Evolutionary conservation across 2,797 vertebrate genomes (phyloP).

Genomic region (Taeniopygia guttata): DNA sequence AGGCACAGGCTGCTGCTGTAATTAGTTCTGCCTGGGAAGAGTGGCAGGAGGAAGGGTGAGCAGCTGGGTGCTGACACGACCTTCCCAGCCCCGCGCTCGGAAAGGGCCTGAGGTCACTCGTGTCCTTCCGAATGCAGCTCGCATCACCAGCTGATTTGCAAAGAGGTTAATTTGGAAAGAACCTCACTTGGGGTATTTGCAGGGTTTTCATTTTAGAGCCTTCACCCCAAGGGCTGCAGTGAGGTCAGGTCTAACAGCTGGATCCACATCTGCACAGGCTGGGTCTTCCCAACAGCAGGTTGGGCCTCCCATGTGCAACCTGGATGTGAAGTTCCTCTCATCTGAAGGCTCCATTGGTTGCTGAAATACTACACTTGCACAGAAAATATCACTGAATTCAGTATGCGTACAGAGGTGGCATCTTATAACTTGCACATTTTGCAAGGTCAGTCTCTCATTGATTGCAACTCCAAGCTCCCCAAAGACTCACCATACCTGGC

Average conservation of each 20-base stretch:
- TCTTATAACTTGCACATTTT: background rate
- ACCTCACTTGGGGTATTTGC: background rate
- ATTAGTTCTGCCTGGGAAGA: constrained; percentile 19
- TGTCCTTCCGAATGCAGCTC: background rate
- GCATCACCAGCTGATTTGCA: background rate
- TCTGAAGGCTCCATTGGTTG: background rate
- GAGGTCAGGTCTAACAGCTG: background rate
- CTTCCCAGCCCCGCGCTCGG: accelerated
- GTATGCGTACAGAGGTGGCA: accelerated
- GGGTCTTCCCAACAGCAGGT: background rate
- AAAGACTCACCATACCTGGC: background rate
- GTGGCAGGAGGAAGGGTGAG: background rate
- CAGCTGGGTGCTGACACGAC: background rate
- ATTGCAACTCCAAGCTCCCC: background rate
- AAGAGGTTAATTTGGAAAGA: background rate
- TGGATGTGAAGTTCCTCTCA: background rate
- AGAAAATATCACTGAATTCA: background rate
- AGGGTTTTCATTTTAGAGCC: background rate
- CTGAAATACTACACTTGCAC: background rate
- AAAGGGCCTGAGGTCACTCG: background rate
- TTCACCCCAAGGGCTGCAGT: background rate
- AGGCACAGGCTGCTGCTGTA: background rate
- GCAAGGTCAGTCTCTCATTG: background rate
- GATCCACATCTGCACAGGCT: background rate
- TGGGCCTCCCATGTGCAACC: background rate